A percentile compares a stretch with the other conserved stretches of the same genome.
These are phyloP conservation scores for Lophochroa leadbeateri DNA, from an alignment of 2,113 vertebrate genomes.

Conservation along the genomic window DNA sequence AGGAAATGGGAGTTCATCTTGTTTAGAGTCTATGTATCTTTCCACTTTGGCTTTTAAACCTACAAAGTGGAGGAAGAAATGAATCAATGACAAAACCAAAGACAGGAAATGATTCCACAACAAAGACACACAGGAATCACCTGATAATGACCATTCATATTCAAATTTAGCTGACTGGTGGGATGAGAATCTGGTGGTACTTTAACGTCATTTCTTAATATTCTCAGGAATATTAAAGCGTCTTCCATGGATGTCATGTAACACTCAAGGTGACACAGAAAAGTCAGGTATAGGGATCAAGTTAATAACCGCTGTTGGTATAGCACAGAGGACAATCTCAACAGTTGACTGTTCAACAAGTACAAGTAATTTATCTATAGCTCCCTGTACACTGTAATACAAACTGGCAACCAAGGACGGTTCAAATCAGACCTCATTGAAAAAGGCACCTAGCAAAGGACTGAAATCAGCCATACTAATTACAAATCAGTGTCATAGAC, in stretches of 20 bases:
- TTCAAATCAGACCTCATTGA: background rate
- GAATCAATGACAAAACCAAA: background rate
- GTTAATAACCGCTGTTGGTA: background rate
- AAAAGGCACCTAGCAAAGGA: background rate
- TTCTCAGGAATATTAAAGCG: background rate
- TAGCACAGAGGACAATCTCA: background rate
- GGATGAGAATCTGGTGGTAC: background rate
- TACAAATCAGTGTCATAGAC: background rate
- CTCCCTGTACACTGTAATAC: background rate
- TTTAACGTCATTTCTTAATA: background rate
- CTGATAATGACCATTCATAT: background rate
- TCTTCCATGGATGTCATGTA: background rate
- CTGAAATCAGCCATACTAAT: background rate
- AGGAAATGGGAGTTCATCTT: background rate
- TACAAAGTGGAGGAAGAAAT: background rate
- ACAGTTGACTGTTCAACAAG: background rate
- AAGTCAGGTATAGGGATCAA: background rate
- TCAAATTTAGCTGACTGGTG: background rate
- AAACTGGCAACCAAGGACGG: background rate
- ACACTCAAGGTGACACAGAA: background rate
- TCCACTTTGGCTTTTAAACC: background rate
- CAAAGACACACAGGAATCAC: background rate
- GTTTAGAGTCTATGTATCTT: background rate
- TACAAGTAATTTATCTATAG: background rate
- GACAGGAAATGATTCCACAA: background rate